These are phyloP conservation scores for Nettapus auritus DNA, from an alignment of 2,113 vertebrate species.

Conservation along the genomic window DNA sequence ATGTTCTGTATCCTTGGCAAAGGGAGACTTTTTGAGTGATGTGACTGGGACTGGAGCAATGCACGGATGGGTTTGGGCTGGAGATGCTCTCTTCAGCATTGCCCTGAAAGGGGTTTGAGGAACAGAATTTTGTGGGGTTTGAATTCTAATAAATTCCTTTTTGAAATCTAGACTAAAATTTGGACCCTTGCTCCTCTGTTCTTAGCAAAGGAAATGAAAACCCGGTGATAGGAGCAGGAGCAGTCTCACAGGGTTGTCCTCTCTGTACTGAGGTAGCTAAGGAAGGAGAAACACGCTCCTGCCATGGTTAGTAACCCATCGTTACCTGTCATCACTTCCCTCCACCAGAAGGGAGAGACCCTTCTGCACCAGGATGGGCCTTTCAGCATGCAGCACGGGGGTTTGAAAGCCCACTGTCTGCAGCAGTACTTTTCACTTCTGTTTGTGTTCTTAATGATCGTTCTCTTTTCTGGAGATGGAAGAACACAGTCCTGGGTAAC, in stretches of 20 bases:
- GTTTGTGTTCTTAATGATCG: background rate
- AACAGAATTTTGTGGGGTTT: background rate
- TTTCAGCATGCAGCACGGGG: background rate
- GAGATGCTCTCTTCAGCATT: background rate
- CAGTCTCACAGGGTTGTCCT: background rate
- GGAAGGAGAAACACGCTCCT: background rate
- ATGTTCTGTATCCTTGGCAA: background rate
- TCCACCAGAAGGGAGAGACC: background rate
- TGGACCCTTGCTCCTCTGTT: slow-evolving; percentile 23
- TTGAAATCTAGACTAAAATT: slow-evolving; percentile 13
- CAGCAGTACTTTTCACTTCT: background rate
- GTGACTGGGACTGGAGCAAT: background rate
- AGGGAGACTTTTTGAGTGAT: background rate
- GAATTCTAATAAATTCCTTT: background rate
- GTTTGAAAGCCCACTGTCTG: background rate
- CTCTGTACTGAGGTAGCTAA: slow-evolving; percentile 42
- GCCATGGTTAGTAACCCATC: background rate
- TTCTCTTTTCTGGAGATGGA: background rate
- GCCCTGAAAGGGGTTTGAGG: background rate
- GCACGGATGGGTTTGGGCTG: background rate
- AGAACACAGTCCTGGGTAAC: background rate
- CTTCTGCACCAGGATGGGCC: background rate
- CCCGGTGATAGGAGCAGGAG: background rate
- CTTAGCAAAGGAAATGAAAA: slow-evolving; percentile 10
- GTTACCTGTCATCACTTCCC: background rate